These are phyloP conservation scores for Brachypteracias leptosomus DNA, from an alignment of 2,113 vertebrate genomes.

Conservation along the genomic window DNA sequence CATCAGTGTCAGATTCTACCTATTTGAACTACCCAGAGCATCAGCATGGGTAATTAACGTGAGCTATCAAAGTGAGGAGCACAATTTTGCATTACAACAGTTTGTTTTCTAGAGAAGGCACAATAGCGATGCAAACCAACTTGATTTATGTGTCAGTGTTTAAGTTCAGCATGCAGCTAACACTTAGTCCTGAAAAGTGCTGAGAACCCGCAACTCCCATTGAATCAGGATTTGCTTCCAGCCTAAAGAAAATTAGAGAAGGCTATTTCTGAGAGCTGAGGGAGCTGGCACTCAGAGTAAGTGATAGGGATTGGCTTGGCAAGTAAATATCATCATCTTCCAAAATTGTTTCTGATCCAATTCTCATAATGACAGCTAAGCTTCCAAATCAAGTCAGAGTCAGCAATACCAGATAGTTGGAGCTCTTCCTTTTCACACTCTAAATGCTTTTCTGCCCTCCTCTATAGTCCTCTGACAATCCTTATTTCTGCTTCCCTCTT, in stretches of 20 bases:
- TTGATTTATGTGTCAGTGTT: conserved; percentile 18
- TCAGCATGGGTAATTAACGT: conserved; percentile 19
- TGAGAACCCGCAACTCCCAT: not conserved
- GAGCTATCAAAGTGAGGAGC: not conserved
- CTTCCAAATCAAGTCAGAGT: conserved; percentile 41
- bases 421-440: not conserved
- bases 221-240: conserved; percentile 21
- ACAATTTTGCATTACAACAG: not conserved
- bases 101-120: conserved; percentile 21
- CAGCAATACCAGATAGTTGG: not conserved
- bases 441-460: not conserved
- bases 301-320: conserved; percentile 36
- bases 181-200: not conserved
- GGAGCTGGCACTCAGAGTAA: conserved; percentile 32
- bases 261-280: conserved; percentile 36
- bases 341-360: conserved; percentile 58
- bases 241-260: conserved; percentile 41
- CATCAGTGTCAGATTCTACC: conserved; percentile 19
- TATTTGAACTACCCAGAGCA: not conserved
- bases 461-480: accelerated
- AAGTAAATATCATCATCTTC: conserved; percentile 51
- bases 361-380: conserved; percentile 53
- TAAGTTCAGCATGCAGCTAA: not conserved
- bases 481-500: not conserved
- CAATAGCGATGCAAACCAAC: not conserved